A percentile compares a stretch with the other conserved stretches of the same genome.
These are phyloP conservation scores for Antennarius maculatus DNA, from an alignment of 2,797 vertebrate species.

Conservation along the genomic window DNA sequence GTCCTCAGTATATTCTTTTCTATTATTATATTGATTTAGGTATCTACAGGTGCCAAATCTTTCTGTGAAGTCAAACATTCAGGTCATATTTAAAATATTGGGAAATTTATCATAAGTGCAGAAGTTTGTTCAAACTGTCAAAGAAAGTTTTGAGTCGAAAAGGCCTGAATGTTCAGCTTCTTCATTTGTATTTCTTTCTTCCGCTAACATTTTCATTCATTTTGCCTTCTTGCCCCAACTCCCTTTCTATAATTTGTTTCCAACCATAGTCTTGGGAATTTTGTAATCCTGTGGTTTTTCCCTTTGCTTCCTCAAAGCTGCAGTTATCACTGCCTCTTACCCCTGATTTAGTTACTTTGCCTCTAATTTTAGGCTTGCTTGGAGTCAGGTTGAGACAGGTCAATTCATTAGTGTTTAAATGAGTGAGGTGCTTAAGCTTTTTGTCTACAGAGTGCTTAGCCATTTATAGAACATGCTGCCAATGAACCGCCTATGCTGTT, in stretches of 20 bases:
- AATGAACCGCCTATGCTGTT: constrained; percentile 32
- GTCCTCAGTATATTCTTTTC: too few relatives aligned
- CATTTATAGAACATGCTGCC: constrained; percentile 60
- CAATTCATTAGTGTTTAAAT: constrained; percentile 75
- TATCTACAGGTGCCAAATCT: not conserved
- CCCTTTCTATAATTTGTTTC: constrained; percentile 6
- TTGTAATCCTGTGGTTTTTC: constrained; percentile 41
- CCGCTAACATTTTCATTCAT: not conserved
- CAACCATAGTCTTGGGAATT: constrained; percentile 6
- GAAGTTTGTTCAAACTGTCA: not conserved
- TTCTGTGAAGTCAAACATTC: not conserved
- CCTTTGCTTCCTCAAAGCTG: constrained; percentile 28
- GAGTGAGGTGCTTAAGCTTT: constrained; percentile 65
- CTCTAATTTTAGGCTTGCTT: constrained; percentile 64
- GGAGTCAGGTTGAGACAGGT: constrained; percentile 58
- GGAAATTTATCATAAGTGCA: not conserved
- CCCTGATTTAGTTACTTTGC: constrained; percentile 66
- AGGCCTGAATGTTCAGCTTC: constrained; percentile 3
- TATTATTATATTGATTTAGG: too few relatives aligned
- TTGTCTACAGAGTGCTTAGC: constrained; percentile 62
- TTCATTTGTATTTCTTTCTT: not conserved
- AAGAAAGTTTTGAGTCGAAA: not conserved
- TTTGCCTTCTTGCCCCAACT: not conserved
- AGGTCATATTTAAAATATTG: not conserved
- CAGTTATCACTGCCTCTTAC: constrained; percentile 34